Evolutionary conservation across 2,113 vertebrate species (phyloP).

Genomic region (Pungitius pungitius): DNA sequence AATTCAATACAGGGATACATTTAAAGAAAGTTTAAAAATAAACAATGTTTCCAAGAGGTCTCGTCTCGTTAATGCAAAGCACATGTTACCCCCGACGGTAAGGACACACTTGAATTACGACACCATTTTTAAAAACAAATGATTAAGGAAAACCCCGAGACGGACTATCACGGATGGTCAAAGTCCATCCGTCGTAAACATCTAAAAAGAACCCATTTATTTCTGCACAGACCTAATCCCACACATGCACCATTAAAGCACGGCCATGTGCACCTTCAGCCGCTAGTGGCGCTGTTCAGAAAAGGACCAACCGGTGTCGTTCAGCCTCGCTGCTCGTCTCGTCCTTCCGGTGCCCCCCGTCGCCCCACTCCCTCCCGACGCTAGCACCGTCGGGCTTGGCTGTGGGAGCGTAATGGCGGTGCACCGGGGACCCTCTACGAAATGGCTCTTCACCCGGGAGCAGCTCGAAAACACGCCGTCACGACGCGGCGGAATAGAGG

Average conservation of each 20-base stretch:
- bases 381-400: slow-evolving; percentile 66
- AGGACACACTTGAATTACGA: background rate
- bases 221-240: background rate
- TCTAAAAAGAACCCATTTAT: rapidly evolving
- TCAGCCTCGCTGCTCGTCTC: background rate
- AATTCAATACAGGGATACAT: too few species aligned
- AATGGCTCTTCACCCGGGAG: slow-evolving; percentile 97
- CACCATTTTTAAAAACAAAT: background rate
- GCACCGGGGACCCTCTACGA: slow-evolving; percentile 86
- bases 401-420: slow-evolving; percentile 82
- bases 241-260: too few species aligned
- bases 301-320: background rate
- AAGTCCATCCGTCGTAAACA: too few species aligned
- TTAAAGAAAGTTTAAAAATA: background rate
- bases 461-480: slow-evolving; percentile 94
- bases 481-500: slow-evolving; percentile 92
- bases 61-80: background rate
- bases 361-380: slow-evolving; percentile 58
- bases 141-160: background rate
- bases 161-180: background rate
- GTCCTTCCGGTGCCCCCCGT: slow-evolving; percentile 58
- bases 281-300: slow-evolving; percentile 29
- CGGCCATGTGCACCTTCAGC: background rate
- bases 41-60: background rate
- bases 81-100: background rate